A percentile compares a stretch with the other conserved stretches of the same genome.
These are phyloP conservation scores for Oryzias javanicus DNA, from an alignment of 2,113 vertebrate species.

Conservation along the genomic window DNA sequence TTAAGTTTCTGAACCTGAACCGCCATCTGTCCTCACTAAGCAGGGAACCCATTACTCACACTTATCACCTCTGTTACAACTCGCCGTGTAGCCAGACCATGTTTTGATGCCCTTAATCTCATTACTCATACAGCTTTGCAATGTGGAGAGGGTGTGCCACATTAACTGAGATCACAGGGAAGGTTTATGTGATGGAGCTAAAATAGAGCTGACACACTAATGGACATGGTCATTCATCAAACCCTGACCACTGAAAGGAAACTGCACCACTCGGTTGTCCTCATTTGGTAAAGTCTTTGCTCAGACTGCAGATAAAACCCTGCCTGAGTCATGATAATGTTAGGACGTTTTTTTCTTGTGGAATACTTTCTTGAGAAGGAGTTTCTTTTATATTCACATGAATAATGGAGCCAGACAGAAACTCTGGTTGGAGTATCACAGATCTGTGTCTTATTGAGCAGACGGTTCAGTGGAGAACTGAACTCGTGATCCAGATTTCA, in stretches of 20 bases:
- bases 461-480: constrained; percentile 2
- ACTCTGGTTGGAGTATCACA: too few relatives aligned
- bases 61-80: constrained; percentile 11
- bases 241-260: constrained; percentile 25
- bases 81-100: constrained; percentile 12
- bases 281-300: constrained; percentile 8
- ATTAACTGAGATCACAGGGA: constrained; percentile 49
- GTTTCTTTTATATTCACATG: too few relatives aligned
- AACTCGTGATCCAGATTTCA: background rate
- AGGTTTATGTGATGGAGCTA: constrained; percentile 30
- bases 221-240: constrained; percentile 20
- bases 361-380: background rate
- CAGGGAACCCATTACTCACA: background rate
- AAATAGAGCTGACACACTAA: constrained; percentile 55
- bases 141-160: constrained; percentile 31
- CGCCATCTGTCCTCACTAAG: too few relatives aligned
- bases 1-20: background rate
- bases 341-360: background rate
- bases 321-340: background rate
- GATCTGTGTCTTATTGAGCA: constrained; percentile 3
- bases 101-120: constrained; percentile 49
- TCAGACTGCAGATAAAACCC: background rate
- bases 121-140: constrained; percentile 42
- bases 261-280: constrained; percentile 1
- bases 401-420: too few relatives aligned